Evolutionary conservation across 2,113 vertebrate species (phyloP), one percentile per base, ranked within the genome.

Genomic region (Labeo catla): DNA sequence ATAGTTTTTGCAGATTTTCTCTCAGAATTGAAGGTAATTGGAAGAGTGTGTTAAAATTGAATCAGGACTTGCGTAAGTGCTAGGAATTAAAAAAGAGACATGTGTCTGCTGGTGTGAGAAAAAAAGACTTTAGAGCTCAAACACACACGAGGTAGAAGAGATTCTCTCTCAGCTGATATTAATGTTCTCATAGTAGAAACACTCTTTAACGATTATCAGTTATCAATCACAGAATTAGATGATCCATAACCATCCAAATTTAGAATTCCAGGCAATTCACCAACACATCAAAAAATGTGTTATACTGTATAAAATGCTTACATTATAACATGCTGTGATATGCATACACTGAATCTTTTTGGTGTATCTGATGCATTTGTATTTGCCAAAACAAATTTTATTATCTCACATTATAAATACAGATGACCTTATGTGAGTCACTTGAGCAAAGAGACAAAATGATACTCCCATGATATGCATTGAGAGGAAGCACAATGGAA

Each of bases 81-180:
- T 72, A 65, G 23, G 12, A 43, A 36, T 50, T 4, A 73, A 15
- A 12, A 28, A 73, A 81, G n/a, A 82, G 54, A 2, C 9, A 49
- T 52, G 76, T 78, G 47, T 85, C 13, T 85, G 84, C 84, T 85
- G 84, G 65, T 86, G 84, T 13, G 5, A 79, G 47, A 68, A 70
- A 70, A 80, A 49, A 45, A 36, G 52, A 73, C n/a, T 28, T 19
- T 43, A 23, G 15, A 47, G 82, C 39, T 80, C 77, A 80, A 61
- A 63, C 39, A 80, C 23, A 81, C 15, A 50, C 34, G 74, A 78
- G 83, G 83, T 84, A 84, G 83, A 85, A 68, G 9, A 85, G 34
- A 82, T 28, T 63, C 43, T 66, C 47, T 76, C 23, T 57, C 36
- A 16, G 68, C 16, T 65, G n/a, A 36, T 23, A 45, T 45, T 80